Evolutionary conservation across 1,140 invertebrate species (phyloP).

Genomic region (Zophobas morio): DNA sequence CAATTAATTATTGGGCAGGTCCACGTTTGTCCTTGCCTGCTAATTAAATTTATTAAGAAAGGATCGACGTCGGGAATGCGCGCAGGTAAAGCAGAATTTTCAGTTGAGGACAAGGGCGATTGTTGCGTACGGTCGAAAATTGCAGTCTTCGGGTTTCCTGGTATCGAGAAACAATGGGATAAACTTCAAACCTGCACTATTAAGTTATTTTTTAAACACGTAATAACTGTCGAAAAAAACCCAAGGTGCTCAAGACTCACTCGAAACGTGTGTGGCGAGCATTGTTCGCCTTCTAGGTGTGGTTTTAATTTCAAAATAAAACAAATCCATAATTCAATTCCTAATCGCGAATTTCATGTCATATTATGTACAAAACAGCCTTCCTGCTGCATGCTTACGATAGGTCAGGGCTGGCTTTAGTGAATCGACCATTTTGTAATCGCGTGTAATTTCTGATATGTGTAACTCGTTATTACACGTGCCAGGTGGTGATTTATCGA

Average conservation of each 20-base stretch:
- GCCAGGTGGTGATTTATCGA: slow-evolving; percentile 31
- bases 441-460: slow-evolving; percentile 25
- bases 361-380: slow-evolving; percentile 30
- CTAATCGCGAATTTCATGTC: slow-evolving; percentile 22
- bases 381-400: slow-evolving; percentile 33
- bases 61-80: slow-evolving; percentile 1
- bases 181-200: neutral
- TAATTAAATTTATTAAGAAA: slow-evolving; percentile 15
- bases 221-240: slow-evolving; percentile 24
- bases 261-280: neutral
- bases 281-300: slow-evolving; percentile 18
- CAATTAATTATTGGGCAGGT: slow-evolving; percentile 12
- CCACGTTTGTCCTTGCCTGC: slow-evolving; percentile 8
- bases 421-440: slow-evolving; percentile 28
- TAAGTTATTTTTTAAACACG: slow-evolving; percentile 5
- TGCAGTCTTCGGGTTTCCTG: neutral
- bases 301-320: slow-evolving; percentile 24
- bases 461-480: slow-evolving; percentile 32
- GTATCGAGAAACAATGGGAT: neutral
- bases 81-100: neutral
- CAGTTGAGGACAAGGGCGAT: neutral
- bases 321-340: slow-evolving; percentile 21
- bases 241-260: slow-evolving; percentile 29
- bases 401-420: slow-evolving; percentile 26
- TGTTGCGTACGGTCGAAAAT: neutral